Base-by-base conservation (phyloP, 2,113 vertebrate species). In the Myanophis thanlyinensis region DNA sequence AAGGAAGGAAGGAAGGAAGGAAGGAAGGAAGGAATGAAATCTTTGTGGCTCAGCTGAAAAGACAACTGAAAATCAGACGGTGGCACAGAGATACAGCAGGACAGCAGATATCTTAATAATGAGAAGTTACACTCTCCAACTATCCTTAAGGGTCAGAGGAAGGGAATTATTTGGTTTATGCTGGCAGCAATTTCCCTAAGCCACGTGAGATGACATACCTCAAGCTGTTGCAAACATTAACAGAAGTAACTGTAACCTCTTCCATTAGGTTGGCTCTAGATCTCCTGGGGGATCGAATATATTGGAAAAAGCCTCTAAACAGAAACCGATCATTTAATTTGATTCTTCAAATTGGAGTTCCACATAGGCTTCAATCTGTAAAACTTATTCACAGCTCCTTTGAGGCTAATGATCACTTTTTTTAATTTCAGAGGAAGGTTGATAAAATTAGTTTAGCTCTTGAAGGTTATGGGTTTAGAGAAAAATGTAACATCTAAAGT, bases 131-230 rank as follows among this genome's bases (percentile, higher is more conserved):
- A 96, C 97, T 97, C 97, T 97, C 97, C 97, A 97, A 95, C 95
- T 97, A 97, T 97, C 98, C 97, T 97, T 97, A 96, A 97, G 96
- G 97, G 97, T 97, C 62, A 73, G 97, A 98, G 96, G 97, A 97
- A 98, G 96, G 96, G 97, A 98, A 98, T 98, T 98, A 98, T 97
- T 98, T 98, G 98, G 97, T 97, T 98, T 98, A 97, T 97, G 97
- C 98, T 98, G 98, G 97, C 98, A 98, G 98, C 97, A 98, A 98
- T 98, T 98, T 98, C 98, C 98, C 98, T 97, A 97, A 98, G 96
- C 98, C 98, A 98, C 97, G 97, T 98, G 98, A 98, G 98, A 97
- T 97, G 96, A 96, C 97, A 98, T 97, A 97, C 96, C 97, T 97
- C 98, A 98, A 98, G 98, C 98, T 98, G 98, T 98, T 98, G 98